Evolutionary conservation across 2,113 vertebrate species (phyloP).

Genomic region (Elaphurus davidianus): DNA sequence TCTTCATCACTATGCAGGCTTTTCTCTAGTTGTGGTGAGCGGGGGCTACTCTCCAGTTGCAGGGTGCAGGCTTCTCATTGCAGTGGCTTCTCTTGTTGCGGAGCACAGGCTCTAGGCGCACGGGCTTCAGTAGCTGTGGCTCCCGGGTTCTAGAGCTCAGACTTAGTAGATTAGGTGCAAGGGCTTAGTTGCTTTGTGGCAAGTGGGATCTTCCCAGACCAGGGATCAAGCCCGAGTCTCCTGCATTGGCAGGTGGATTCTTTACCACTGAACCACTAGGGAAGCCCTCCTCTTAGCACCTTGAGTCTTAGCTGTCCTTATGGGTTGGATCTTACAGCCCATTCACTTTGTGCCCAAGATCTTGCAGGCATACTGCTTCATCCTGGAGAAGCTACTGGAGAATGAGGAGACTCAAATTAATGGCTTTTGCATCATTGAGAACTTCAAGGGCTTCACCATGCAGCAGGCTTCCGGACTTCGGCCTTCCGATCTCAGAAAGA

Average conservation of each 20-base stretch:
- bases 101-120: not conserved
- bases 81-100: not conserved
- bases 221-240: not conserved
- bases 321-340: not conserved
- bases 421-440: conserved; percentile 97
- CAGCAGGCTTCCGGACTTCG: conserved; percentile 96
- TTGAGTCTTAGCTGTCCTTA: not conserved
- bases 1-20: not conserved
- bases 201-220: not conserved
- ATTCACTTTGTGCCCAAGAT: conserved; percentile 80
- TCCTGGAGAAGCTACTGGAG: conserved; percentile 95
- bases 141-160: not conserved
- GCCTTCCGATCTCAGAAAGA: conserved; percentile 95
- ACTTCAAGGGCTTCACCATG: conserved; percentile 98
- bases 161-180: rapidly evolving
- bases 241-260: not conserved
- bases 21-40: not conserved
- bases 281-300: not conserved
- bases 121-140: not conserved
- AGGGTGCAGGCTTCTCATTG: not conserved
- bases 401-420: conserved; percentile 99
- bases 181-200: not conserved
- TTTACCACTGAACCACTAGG: not conserved
- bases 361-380: conserved; percentile 95
- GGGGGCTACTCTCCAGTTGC: not conserved